Base-by-base conservation (phyloP, 2,888 invertebrate genomes). In the Drosophila aldrichi region DNA sequence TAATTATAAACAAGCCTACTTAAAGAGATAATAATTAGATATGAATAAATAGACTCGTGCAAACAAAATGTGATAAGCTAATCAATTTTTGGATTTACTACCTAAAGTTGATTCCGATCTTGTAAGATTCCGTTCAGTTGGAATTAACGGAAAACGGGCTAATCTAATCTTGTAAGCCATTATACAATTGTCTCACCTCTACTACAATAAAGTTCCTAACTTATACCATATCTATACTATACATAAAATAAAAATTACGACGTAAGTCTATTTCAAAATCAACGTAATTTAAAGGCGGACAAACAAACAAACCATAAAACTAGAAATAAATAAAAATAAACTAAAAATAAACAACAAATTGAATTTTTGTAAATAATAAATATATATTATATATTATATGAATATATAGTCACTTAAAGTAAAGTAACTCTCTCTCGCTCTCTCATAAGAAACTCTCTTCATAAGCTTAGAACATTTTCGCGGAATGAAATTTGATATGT, bases 401-500 rank as follows among this genome's bases (percentile, higher is more conserved):
- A 25, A 20, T 20, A 43, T 14, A 22, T 44, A 22, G 14, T 36
- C 14, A 36, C 14, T 2, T 6, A 36, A 5, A 14, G 14, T 16
- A 1, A 25, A 6, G 6, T 8, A 22, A 1, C 22, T 20, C 12
- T 14, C 2, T 7, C 8, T 12, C 16, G 7, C 14, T 14, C 2
- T 7, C 3, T 12, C 22, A 14, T 7, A n/a, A n/a, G 10, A 49
- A 49, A 18, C 10, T 6, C 18, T 9, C 2, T 52, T 5, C 8
- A 8, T 8, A 51, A 7, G 2, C 12, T 51, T 32, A 16, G 10
- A 49, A 7, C 18, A 32, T 7, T 34, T 34, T 14, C 8, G 18
- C 20, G 14, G 8, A 16, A 9, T 36, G 5, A 32, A 20, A 34
- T 34, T 36, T 32, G 32, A 41, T 52, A 29, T 74, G 51, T 58